These are phyloP conservation scores for Cossypha polioptera DNA, from an alignment of 2,797 vertebrate genomes.

Conservation along the genomic window DNA sequence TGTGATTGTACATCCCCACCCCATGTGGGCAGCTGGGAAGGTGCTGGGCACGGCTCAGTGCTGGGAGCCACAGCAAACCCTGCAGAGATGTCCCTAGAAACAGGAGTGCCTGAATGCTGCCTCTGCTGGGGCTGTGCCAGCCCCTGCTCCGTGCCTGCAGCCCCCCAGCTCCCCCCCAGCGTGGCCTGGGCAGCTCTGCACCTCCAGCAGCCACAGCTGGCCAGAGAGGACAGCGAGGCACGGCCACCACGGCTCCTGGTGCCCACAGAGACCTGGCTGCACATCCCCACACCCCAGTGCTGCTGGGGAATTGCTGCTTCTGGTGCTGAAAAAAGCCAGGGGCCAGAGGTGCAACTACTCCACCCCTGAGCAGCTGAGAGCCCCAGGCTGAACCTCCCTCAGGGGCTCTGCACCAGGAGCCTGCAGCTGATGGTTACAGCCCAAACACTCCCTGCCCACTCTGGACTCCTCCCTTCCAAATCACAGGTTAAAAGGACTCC, in stretches of 20 bases:
- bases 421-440: not conserved
- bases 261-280: not conserved
- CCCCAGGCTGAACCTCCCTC: accelerated
- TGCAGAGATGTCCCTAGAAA: not conserved
- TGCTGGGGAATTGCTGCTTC: accelerated
- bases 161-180: accelerated
- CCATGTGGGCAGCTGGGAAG: not conserved
- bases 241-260: accelerated
- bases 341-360: accelerated
- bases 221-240: not conserved
- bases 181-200: not conserved
- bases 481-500: not conserved
- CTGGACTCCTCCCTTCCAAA: not conserved
- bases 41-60: not conserved
- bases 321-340: accelerated
- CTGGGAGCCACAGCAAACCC: not conserved
- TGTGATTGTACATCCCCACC: accelerated
- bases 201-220: too few relatives aligned
- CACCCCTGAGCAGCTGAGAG: accelerated
- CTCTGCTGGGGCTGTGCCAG: not conserved
- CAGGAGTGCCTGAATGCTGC: accelerated
- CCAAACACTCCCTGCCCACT: not conserved
- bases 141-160: not conserved
- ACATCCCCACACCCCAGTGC: accelerated
- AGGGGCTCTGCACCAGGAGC: not conserved